Base-by-base conservation (phyloP, 1,140 invertebrate species). In the Sitobion miscanthi region DNA sequence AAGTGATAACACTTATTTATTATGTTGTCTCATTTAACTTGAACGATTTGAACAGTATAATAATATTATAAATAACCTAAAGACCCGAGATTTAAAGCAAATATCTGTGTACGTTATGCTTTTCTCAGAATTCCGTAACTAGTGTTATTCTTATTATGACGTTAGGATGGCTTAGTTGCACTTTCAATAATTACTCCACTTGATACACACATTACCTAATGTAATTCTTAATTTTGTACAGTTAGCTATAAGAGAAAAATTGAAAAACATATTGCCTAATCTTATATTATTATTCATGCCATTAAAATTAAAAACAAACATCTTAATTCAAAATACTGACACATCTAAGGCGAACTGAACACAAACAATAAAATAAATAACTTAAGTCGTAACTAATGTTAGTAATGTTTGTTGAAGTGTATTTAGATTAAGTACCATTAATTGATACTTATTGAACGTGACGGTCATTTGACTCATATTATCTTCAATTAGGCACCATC, bases 21-120 rank as follows among this genome's bases (percentile, higher is more conserved):
- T 85, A 42, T 45, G 23, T 85, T 42, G n/a, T 83, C 82, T 83
- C 38, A 38, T 35, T 82, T 83, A 42, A 8, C 45, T 47, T 2
- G n/a, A 77, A 77, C 11, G 30, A 25, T 9, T 86, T 17, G 85
- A 86, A 47, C 30, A 86, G 45, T 86, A 8, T 20, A 86, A 52
- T 47, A 47, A 25, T 45, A 47, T 86, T 86, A 86, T 47, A n/a
- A 86, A 45, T 86, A 86, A 47, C 42, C 85, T 86, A 86, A 86
- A 86, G 85, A 86, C 85, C 42, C 14, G 85, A 86, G 85, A 47
- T 86, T 47, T 86, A 45, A 42, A 86, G 83, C 38, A 86, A 86
- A 45, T 86, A 86, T 35, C 35, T 35, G 0, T 86, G 38, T 42
- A 85, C 38, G 21, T 85, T 85, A 82, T 83, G 82, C 2, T 83